phyloP scores from a whole-genome alignment of 2,113 vertebrate genomes.

The Sinocyclocheilus maitianheensis region DNA sequence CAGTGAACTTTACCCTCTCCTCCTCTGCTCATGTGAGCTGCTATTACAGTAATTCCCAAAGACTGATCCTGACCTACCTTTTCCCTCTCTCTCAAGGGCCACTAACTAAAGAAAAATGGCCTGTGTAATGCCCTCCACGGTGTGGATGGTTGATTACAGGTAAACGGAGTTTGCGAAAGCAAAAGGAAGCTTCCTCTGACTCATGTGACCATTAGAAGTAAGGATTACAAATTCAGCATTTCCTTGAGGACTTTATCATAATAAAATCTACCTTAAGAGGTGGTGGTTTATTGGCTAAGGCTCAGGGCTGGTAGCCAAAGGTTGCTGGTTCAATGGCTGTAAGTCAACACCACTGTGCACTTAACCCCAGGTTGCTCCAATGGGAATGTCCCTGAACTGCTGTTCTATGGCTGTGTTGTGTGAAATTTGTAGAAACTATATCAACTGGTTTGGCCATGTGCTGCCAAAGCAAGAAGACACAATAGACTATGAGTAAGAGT shows the following conservation, averaged over 20 bases:
- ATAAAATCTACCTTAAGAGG: not conserved
- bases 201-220: slow-evolving; percentile 1
- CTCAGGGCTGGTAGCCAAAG: not conserved
- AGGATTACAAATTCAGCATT: slow-evolving; percentile 13
- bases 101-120: not conserved
- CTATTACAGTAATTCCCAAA: not conserved
- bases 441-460: not conserved
- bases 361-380: not conserved
- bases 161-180: not conserved
- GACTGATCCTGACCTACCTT: not conserved
- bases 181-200: slow-evolving; percentile 14
- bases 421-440: not conserved
- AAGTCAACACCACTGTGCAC: not conserved
- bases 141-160: slow-evolving; percentile 1
- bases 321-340: not conserved
- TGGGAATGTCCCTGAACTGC: not conserved
- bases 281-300: not conserved
- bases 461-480: not conserved
- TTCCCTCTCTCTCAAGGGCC: not conserved
- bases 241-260: slow-evolving; percentile 2
- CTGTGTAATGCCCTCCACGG: not conserved
- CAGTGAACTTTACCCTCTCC: slow-evolving; percentile 34
- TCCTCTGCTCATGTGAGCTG: not conserved
- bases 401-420: not conserved
- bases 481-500: not conserved